Conservation (phyloP, 2,888 invertebrate species). For the Sabatieria punctata region DNA sequence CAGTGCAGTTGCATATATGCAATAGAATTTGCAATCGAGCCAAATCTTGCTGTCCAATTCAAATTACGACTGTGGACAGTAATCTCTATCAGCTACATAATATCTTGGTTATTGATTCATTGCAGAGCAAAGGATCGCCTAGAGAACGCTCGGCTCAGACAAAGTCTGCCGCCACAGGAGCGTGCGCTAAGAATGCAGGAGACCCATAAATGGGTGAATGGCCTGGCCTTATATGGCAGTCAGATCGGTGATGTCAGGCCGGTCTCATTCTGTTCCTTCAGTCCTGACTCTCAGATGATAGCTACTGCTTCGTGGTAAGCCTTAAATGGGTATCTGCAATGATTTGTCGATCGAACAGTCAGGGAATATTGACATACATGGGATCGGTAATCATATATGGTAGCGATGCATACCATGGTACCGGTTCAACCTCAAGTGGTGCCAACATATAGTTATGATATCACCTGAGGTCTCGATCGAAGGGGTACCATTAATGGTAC, state of each 20-base stretch:
- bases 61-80: no score
- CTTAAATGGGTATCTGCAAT: not conserved
- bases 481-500: no score
- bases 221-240: constrained; percentile 68
- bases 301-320: constrained; percentile 5
- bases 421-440: no score
- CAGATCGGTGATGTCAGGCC: constrained; percentile 76
- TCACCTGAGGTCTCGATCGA: no score
- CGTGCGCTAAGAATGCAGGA: constrained; percentile 47
- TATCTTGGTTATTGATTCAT: no score
- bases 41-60: no score
- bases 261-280: constrained; percentile 77
- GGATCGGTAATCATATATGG: not conserved
- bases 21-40: no score
- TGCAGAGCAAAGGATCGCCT: constrained; percentile 49
- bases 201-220: constrained; percentile 56
- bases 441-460: no score
- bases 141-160: constrained; percentile 40
- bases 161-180: constrained; percentile 16
- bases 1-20: no score
- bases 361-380: no score
- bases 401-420: not conserved
- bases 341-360: not conserved
- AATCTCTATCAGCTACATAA: no score
- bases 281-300: constrained; percentile 54